Evolutionary conservation across 2,797 vertebrate species (phyloP).

Genomic region (Propithecus deckenii): DNA sequence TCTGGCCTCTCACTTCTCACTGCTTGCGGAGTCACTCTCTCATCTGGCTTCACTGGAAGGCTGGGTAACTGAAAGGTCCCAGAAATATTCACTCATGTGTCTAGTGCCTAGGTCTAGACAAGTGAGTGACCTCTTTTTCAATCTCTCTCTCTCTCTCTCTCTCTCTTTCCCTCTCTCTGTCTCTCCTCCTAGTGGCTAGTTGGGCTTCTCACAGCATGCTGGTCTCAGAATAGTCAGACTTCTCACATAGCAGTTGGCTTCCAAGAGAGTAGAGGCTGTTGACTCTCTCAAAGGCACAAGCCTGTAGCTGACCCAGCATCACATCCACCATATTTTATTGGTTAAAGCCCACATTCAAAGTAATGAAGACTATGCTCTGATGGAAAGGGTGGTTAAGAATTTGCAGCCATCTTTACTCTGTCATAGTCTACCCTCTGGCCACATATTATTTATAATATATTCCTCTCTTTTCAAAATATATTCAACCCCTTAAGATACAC

Average conservation of each 20-base stretch:
- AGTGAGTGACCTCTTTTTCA: not conserved
- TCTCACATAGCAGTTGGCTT: not conserved
- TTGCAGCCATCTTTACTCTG: not conserved
- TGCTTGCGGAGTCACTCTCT: not conserved
- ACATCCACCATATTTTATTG: not conserved
- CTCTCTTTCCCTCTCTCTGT: not conserved
- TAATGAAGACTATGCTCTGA: not conserved
- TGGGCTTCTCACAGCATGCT: not conserved
- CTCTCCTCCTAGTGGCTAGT: not conserved
- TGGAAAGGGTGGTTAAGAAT: not conserved
- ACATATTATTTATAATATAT: not conserved
- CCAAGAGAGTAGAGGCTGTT: not conserved
- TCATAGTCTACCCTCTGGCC: not conserved
- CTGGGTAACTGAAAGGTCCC: not conserved
- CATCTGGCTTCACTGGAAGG: not conserved
- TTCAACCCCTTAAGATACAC: not conserved
- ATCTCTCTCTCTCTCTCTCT: too few species aligned
- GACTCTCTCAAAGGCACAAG: not conserved
- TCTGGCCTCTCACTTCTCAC: not conserved
- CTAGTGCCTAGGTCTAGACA: not conserved
- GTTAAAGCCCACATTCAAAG: not conserved
- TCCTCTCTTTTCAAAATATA: slow-evolving; percentile 3
- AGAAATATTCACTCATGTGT: not conserved
- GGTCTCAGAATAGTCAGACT: not conserved
- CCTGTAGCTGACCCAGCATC: not conserved